phyloP scores from a whole-genome alignment of 2,113 vertebrate species.

The Eira barbara region DNA sequence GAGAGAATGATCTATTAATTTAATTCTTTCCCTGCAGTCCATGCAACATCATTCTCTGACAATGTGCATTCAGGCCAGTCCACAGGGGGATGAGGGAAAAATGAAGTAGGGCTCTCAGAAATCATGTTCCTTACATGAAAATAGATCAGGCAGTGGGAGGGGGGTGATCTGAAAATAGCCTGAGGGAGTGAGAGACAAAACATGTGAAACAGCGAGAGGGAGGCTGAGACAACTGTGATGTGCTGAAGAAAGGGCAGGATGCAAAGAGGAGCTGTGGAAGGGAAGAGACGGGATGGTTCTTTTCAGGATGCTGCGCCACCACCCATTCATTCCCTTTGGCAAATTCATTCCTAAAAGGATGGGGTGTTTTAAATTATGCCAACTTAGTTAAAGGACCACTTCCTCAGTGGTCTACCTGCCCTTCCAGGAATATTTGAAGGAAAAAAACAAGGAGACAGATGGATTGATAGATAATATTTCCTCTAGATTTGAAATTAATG shows the following conservation, averaged over 20 bases:
- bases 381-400: background rate
- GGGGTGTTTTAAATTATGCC: conserved; percentile 21
- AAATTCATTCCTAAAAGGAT: background rate
- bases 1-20: conserved; percentile 17
- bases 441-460: background rate
- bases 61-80: conserved; percentile 42
- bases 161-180: conserved; percentile 53
- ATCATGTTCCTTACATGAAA: conserved; percentile 71
- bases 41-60: background rate
- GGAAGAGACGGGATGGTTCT: background rate
- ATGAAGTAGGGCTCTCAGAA: conserved; percentile 58
- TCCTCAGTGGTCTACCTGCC: background rate
- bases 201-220: background rate
- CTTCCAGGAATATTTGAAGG: background rate
- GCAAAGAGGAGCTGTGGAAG: background rate
- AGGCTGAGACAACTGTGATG: conserved; percentile 6
- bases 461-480: background rate
- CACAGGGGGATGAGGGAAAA: conserved; percentile 29
- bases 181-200: conserved; percentile 64
- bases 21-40: conserved; percentile 13
- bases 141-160: conserved; percentile 62
- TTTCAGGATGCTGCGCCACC: background rate
- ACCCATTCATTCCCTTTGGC: conserved; percentile 27
- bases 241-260: background rate
- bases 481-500: background rate